These are phyloP conservation scores for Ectropis crepuscularia DNA, from an alignment of 2,888 invertebrate genomes.

Conservation along the genomic window DNA sequence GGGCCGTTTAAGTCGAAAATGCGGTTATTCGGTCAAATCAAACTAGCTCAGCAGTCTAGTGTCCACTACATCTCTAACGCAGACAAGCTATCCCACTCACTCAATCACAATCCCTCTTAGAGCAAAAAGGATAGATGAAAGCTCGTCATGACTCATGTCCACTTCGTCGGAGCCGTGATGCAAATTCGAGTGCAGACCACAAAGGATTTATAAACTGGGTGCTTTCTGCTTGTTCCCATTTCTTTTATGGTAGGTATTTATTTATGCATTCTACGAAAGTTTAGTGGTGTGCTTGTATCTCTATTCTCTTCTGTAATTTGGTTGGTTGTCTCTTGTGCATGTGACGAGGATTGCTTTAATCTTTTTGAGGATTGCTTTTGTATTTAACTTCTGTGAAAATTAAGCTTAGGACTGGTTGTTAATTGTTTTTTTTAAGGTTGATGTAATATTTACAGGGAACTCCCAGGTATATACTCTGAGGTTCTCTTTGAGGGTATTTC, in stretches of 20 bases:
- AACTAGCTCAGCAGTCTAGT: conserved; percentile 11
- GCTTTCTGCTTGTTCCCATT: conserved; percentile 45
- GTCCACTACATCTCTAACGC: conserved; percentile 17
- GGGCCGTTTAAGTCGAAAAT: not conserved
- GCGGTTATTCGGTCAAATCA: conserved; percentile 20
- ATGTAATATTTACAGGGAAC: not conserved
- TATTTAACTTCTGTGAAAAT: conserved; percentile 4
- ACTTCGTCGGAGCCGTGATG: conserved; percentile 43
- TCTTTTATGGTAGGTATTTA: conserved; percentile 47
- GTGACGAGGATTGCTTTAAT: conserved; percentile 8
- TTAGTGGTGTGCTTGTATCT: conserved; percentile 28
- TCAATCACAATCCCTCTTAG: conserved; percentile 23
- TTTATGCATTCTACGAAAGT: conserved; percentile 42
- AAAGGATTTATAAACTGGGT: conserved; percentile 47
- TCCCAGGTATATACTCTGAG: too few species aligned
- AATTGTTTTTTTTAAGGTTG: not conserved
- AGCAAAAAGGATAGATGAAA: conserved; percentile 38
- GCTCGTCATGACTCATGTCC: conserved; percentile 28
- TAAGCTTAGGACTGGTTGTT: not conserved
- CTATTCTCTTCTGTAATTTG: conserved; percentile 27
- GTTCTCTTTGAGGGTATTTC: too few species aligned
- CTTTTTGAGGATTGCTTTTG: conserved; percentile 1
- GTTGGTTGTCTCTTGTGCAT: conserved; percentile 21
- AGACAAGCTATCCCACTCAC: conserved; percentile 28
- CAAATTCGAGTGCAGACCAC: conserved; percentile 50